A percentile compares a stretch with the other conserved stretches of the same genome.
Evolutionary conservation across 2,888 invertebrate species (phyloP).

Genomic region (Pteria penguin): DNA sequence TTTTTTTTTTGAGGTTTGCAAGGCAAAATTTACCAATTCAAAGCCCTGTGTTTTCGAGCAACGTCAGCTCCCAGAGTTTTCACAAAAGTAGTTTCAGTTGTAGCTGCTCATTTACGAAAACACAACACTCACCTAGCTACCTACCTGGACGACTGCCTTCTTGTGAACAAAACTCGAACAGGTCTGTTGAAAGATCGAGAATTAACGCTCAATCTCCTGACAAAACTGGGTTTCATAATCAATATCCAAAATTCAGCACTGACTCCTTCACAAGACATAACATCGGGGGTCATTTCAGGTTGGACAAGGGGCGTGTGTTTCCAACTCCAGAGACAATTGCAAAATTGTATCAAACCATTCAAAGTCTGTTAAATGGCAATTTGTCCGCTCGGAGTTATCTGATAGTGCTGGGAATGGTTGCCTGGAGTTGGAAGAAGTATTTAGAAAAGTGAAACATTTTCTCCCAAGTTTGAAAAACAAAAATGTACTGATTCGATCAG

Average conservation of each 20-base stretch:
- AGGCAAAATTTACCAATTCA: not conserved
- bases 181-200: too few species aligned
- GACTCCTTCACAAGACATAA: not conserved
- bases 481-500: not conserved
- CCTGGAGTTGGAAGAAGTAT: constrained; percentile 20
- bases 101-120: constrained; percentile 3
- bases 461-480: not conserved
- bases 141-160: constrained; percentile 20
- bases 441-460: constrained; percentile 1
- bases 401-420: too few species aligned
- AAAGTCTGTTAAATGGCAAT: too few species aligned
- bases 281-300: too few species aligned
- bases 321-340: not conserved
- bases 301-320: constrained; percentile 14
- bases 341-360: too few species aligned
- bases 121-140: not conserved
- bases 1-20: too few species aligned
- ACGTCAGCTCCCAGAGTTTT: constrained; percentile 13
- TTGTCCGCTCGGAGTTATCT: too few species aligned
- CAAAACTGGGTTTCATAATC: not conserved
- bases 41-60: constrained; percentile 5
- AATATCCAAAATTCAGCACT: not conserved
- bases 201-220: not conserved
- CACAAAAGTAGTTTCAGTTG: constrained; percentile 1
- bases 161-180: too few species aligned